These are phyloP conservation scores for Trididemnum miniatum DNA, from an alignment of 23 tunicate species.

Conservation along the genomic window DNA sequence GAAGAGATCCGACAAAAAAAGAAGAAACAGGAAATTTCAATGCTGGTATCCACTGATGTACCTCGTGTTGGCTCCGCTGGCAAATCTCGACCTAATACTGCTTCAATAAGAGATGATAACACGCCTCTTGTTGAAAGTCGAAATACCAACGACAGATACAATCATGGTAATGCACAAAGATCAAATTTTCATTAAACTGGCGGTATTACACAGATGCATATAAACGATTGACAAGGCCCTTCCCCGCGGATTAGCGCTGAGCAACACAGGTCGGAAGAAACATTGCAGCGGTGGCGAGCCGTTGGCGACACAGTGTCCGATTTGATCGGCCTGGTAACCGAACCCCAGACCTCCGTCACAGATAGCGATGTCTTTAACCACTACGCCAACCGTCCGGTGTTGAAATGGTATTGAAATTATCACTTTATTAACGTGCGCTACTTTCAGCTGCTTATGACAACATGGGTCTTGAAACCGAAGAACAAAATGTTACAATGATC, in stretches of 20 bases:
- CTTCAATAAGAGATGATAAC: conserved; percentile 51
- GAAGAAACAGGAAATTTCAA: conserved; percentile 70
- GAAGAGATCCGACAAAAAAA: conserved; percentile 67
- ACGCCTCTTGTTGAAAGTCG: conserved; percentile 50
- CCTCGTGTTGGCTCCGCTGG: conserved; percentile 73
- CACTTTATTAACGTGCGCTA: no score
- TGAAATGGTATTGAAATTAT: no score
- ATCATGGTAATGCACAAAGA: conserved; percentile 81
- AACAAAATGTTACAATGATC: conserved; percentile 47
- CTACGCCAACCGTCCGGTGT: no score
- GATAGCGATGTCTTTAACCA: no score
- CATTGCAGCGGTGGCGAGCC: neutral
- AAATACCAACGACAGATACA: conserved; percentile 78
- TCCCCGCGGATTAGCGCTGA: no score
- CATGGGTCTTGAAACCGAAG: conserved; percentile 70
- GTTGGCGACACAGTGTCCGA: neutral
- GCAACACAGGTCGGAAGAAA: no score
- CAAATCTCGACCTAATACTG: conserved; percentile 65
- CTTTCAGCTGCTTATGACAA: conserved; percentile 66
- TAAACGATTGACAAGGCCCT: no score
- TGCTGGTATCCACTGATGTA: conserved; percentile 64
- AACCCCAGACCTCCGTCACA: no score
- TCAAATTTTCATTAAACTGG: no score
- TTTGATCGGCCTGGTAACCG: neutral
- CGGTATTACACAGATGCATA: no score